Evolutionary conservation across 2,797 vertebrate genomes (phyloP), one percentile per base, ranked within the genome.

Genomic region (Neosilurus hyrtlii): DNA sequence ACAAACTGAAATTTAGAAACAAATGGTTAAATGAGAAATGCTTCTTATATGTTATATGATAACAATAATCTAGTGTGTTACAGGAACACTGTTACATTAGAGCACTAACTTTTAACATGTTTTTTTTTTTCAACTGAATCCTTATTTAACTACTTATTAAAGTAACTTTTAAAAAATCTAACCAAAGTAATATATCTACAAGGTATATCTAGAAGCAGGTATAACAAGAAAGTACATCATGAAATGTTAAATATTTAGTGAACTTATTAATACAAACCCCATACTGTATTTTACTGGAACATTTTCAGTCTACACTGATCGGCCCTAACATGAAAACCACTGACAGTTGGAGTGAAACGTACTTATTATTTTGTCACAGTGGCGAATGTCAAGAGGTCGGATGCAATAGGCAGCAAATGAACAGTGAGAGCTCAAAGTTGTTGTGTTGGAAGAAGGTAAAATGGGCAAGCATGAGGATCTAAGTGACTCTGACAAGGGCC

Each of bases 1-100:
- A 65, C 30, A 85, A 59, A 59, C 49, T 73, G 49, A 65, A 15
- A 63, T n/a, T 24, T 62, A 77, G 14, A 43, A 59, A 66, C 35
- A 43, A 5, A 10, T 49, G 5, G 26, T 14, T 61, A 9, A 22
- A 30, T 37, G 12, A 52, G 15, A 78, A 82, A 63, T 65, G 1
- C 20, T 63, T 68, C 4, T 73, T 54, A 35, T 11, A 57, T 20
- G 37, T 35, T 57, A 75, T 30, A 30, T 30, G 30, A 30, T 30
- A 30, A 30, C 30, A 30, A 30, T 30, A 75, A 5, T 22, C 15
- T 30, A 7, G 4, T 57, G 22, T n/a, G 20, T 56, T 51, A 57
- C 3, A 56, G 26, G 26, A 26, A 54, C 52, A 74, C 54, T 35
- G 26, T 10, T 26, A 35, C 43, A 43, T 43, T 43, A 43, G 8